These are phyloP conservation scores for Anoura caudifer DNA, from an alignment of 2,113 vertebrate species.

Conservation along the genomic window DNA sequence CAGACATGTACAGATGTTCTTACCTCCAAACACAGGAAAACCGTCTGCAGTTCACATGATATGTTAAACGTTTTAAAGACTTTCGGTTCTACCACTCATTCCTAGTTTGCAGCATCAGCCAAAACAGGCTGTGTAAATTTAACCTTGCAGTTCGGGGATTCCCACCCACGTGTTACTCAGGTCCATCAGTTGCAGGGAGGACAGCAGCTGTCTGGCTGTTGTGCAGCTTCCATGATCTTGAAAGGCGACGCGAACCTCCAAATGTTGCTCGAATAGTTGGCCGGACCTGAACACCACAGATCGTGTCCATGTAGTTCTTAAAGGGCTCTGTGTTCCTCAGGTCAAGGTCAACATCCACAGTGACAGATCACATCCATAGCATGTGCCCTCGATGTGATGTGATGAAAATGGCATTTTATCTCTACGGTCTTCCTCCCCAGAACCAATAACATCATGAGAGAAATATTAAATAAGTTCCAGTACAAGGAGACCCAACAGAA, in stretches of 20 bases:
- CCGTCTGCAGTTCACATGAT: background rate
- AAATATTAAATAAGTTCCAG: background rate
- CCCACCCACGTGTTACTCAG: background rate
- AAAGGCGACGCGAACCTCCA: background rate
- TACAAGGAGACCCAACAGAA: background rate
- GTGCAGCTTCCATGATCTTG: background rate
- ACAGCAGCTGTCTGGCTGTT: background rate
- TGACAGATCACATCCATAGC: background rate
- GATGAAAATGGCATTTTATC: background rate
- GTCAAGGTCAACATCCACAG: background rate
- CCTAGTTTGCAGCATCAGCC: background rate
- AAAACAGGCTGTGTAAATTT: conserved; percentile 7
- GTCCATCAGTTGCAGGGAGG: background rate
- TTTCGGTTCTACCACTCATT: conserved; percentile 1
- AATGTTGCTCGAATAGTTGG: background rate
- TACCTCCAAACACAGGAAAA: background rate
- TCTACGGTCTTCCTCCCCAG: background rate
- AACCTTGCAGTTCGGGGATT: background rate
- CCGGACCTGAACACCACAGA: background rate
- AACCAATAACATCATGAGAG: background rate
- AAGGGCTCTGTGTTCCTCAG: background rate
- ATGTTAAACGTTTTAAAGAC: background rate
- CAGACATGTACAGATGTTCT: background rate
- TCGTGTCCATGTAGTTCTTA: background rate
- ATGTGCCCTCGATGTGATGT: background rate